Conservation (phyloP, 1,140 invertebrate species). For the Pseudomyrmex concolor region DNA sequence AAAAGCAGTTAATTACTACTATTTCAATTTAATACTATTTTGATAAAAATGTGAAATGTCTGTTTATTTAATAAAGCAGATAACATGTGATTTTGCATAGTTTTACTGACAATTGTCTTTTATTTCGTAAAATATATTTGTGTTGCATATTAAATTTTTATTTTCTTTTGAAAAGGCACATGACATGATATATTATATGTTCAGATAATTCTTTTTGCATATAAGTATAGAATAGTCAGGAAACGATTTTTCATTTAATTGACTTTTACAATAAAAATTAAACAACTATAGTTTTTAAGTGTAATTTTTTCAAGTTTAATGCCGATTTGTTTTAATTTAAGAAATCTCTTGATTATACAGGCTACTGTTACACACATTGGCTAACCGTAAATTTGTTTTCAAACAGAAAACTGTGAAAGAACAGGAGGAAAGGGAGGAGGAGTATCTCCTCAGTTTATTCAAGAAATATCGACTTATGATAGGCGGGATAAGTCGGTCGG, state of each 20-base stretch:
- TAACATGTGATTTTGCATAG: background rate
- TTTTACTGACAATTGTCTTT: background rate
- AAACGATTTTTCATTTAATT: background rate
- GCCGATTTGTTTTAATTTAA: background rate
- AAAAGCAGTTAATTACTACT: background rate
- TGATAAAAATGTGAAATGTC: no score
- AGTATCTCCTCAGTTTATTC: slow-evolving; percentile 29
- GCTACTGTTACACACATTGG: no score
- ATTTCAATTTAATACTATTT: no score
- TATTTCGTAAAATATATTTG: background rate
- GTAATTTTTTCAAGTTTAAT: background rate
- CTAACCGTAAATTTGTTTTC: background rate
- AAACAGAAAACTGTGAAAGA: background rate
- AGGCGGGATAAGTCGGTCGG: slow-evolving; percentile 24
- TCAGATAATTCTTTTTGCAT: slow-evolving; percentile 10
- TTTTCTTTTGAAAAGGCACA: background rate
- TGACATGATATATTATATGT: background rate
- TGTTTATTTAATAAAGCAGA: background rate
- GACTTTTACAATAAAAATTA: slow-evolving; percentile 5
- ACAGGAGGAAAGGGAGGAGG: no score
- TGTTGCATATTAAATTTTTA: background rate
- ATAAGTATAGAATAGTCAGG: background rate
- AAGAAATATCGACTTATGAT: slow-evolving; percentile 46
- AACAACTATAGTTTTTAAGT: background rate
- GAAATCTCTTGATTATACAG: background rate